Evolutionary conservation across 2,113 vertebrate genomes (phyloP), one percentile per base, ranked within the genome.

Genomic region (Mixornis gularis): DNA sequence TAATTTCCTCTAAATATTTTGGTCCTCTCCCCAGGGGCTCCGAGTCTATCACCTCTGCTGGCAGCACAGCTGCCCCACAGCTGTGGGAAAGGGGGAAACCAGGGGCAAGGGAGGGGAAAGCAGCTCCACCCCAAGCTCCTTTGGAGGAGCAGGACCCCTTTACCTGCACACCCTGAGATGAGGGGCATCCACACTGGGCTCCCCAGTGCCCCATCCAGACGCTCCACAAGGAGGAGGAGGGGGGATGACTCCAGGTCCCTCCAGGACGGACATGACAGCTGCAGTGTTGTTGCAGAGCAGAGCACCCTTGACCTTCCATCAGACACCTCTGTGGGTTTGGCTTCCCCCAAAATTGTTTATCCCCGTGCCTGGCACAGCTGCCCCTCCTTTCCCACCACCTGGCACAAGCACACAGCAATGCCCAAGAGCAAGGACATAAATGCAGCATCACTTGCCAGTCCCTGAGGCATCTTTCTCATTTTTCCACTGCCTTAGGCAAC

Each of bases 1-100:
- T 96, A 68, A 96, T 92, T 79, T 65, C 62, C 70, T 74, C 58
- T 95, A 84, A 96, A 95, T 76, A 91, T 82, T 88, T 72, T 7
- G 16, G 71, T 71, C 17, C 38, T 73, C 17, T 20, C 46, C 19
- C 17, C 0, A 1, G 72, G 63, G 69, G 65, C 20, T 52, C 56
- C 2, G 4, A 10, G 53, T 25, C 0, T 0, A 87, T 51, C 65
- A 44, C 36, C n/a, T 51, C 76, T n/a, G 52, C 36, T 2, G 9
- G 71, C 63, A 71, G 24, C 71, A 87, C 0, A 0, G 38, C 70
- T 3, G 3, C 64, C 78, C 69, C 34, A 43, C 18, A 46, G 49
- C 49, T 86, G 25, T 3, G 21, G 41, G 68, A 32, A 77, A 29
- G 44, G 26, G 38, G 62, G 40, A 60, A 76, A 44, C 9, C 4